Base-by-base conservation (phyloP, 2,113 vertebrate genomes). In the Phyllostomus discolor region DNA sequence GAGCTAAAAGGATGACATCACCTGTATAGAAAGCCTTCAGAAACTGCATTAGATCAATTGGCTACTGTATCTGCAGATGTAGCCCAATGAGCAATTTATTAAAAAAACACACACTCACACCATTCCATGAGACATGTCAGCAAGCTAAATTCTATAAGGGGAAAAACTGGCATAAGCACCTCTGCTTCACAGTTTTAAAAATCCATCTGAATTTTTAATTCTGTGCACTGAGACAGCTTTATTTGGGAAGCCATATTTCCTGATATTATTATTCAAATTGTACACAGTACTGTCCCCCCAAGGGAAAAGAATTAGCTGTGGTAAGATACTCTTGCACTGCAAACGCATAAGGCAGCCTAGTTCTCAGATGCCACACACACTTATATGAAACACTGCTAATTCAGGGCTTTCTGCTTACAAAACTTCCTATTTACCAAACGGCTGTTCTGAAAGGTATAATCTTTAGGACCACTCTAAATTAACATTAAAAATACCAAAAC, bases 21-120 rank as follows among this genome's bases (percentile, higher is more conserved):
- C 98, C 98, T 99, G 98, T 97, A 98, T 97, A 98, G 98, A 98
- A 98, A 98, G 98, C 98, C 98, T 98, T 98, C 98, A 98, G 98
- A 98, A 99, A 99, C 99, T 99, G 99, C 99, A 99, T 99, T 99
- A 99, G 99, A 99, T 99, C 99, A 99, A 99, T 99, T 99, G 99
- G 99, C 98, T 98, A 98, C 98, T 98, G 98, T 94, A 99, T 98
- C 98, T 98, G 99, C 98, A 99, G 98, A 99, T 99, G 99, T 94
- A 98, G 98, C 98, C 98, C 98, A 84, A 98, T 98, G 98, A 98
- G 99, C 98, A 98, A 99, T 99, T 98, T 99, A 99, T 97, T 99
- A 99, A 99, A 98, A 98, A 97, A 62, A 97, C 96, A 97, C 97
- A 96, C 91, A 95, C 64, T 97, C 97, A 97, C 97, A 97, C 97